Percentiles rank a stretch among this genome's conserved stretches.
Conservation (phyloP, 2,113 vertebrate species). For the Origma solitaria region DNA sequence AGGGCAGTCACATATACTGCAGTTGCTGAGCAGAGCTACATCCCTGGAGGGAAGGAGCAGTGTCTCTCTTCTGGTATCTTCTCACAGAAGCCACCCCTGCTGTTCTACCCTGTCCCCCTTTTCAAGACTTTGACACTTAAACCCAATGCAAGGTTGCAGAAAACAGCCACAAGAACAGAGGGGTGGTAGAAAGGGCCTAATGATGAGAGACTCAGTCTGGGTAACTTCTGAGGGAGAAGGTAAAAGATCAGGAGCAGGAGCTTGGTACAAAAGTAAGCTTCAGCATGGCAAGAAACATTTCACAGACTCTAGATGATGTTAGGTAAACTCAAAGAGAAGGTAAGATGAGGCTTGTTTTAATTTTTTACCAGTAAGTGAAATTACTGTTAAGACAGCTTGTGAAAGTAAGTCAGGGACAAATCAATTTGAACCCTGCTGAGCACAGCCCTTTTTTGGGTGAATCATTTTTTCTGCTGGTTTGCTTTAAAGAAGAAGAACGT, state of each 20-base stretch:
- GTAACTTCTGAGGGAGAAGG: not conserved
- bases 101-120: not conserved
- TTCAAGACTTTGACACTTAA: not conserved
- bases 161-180: not conserved
- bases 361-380: not conserved
- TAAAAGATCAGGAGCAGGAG: not conserved
- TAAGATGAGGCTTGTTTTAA: not conserved
- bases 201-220: not conserved
- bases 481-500: not conserved
- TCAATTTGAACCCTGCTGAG: not conserved
- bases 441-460: not conserved
- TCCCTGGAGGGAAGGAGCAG: not conserved
- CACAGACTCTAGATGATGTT: not conserved
- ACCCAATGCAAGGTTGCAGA: not conserved
- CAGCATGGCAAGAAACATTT: not conserved
- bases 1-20: not conserved
- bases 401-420: not conserved
- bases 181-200: not conserved
- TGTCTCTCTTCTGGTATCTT: not conserved
- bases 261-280: not conserved
- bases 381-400: not conserved
- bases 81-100: not conserved
- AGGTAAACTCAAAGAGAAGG: not conserved
- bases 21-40: not conserved
- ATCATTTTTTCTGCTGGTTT: not conserved